phyloP scores from a whole-genome alignment of 2,797 vertebrate genomes.

The Acrossocheilus wenchowensis region DNA sequence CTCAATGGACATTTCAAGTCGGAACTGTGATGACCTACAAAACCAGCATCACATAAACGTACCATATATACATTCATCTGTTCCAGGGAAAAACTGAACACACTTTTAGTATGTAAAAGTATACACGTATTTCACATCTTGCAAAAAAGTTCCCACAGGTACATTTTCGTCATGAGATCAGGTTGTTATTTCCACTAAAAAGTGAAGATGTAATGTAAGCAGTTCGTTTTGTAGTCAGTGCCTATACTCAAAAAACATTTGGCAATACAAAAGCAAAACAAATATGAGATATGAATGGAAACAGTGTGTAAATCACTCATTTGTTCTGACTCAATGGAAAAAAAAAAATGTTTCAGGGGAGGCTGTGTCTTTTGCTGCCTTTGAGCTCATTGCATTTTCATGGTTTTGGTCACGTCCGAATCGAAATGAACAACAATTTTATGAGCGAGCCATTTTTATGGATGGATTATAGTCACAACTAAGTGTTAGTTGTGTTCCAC shows the following conservation, averaged over 20 bases:
- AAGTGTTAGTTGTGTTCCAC: background rate
- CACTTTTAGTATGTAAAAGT: too few species aligned
- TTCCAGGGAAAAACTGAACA: too few species aligned
- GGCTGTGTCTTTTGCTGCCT: background rate
- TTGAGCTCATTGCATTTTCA: slow-evolving; percentile 5
- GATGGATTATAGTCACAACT: background rate
- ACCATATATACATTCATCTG: too few species aligned
- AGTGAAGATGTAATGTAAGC: background rate
- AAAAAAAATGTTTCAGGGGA: background rate
- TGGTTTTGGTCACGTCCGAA: background rate
- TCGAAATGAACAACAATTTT: background rate
- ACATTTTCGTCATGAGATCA: too few species aligned
- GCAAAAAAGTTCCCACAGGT: too few species aligned
- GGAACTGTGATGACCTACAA: too few species aligned
- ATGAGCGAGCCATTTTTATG: background rate
- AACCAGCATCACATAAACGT: too few species aligned
- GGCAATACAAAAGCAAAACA: background rate
- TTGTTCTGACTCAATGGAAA: background rate
- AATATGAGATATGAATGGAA: background rate
- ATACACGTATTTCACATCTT: too few species aligned
- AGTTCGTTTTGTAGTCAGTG: background rate
- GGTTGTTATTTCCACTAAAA: too few species aligned
- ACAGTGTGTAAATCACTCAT: background rate
- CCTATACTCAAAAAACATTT: background rate
- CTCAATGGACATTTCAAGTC: too few species aligned